Percentiles rank a stretch among this genome's conserved stretches.
Conservation (phyloP, 1,140 invertebrate genomes). For the Danaus melanippus region DNA sequence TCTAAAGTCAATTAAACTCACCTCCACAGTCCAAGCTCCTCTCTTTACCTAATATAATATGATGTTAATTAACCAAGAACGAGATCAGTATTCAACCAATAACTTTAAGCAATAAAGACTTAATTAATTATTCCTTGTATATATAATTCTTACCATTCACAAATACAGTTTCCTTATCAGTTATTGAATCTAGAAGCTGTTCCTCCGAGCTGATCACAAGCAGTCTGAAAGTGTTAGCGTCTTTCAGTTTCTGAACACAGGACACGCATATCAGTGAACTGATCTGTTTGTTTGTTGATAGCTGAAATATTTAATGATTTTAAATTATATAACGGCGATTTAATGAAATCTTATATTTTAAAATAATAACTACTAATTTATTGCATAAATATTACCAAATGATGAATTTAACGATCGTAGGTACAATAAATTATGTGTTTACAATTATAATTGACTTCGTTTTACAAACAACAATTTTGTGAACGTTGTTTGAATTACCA, state of each 20-base stretch:
- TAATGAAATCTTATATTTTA: background rate
- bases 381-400: background rate
- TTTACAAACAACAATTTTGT: too few species aligned
- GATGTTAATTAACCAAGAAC: too few species aligned
- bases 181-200: constrained; percentile 27
- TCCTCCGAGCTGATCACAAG: constrained; percentile 39
- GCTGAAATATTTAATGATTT: constrained; percentile 24
- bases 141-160: constrained; percentile 44
- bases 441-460: too few species aligned
- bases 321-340: background rate
- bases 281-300: constrained; percentile 39
- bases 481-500: background rate
- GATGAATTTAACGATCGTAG: too few species aligned
- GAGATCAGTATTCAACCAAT: too few species aligned
- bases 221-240: constrained; percentile 39
- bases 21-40: too few species aligned
- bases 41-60: too few species aligned
- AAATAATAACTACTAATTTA: constrained; percentile 1
- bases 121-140: constrained; percentile 18
- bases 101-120: too few species aligned
- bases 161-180: constrained; percentile 41
- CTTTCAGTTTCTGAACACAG: constrained; percentile 35
- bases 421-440: too few species aligned
- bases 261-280: constrained; percentile 40
- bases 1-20: too few species aligned